Conservation (phyloP, 2,888 invertebrate genomes). For the Monopis laevigella region DNA sequence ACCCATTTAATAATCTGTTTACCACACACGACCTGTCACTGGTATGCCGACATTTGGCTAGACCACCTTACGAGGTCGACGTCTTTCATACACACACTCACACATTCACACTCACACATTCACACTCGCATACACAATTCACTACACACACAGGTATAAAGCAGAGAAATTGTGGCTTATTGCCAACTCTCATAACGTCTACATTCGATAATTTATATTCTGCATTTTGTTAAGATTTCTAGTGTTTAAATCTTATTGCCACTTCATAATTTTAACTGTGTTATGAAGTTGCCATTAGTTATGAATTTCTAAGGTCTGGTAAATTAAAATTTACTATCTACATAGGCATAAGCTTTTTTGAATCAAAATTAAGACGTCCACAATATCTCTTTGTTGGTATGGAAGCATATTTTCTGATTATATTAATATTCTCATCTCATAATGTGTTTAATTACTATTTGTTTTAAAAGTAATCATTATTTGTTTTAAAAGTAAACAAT, state of each 20-base stretch:
- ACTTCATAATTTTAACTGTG: background rate
- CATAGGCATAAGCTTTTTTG: too few relatives aligned
- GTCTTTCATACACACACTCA: conserved; percentile 30
- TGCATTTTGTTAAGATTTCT: conserved; percentile 2
- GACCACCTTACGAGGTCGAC: conserved; percentile 56
- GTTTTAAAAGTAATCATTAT: too few relatives aligned
- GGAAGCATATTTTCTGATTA: too few relatives aligned
- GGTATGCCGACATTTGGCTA: conserved; percentile 47
- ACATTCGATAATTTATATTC: conserved; percentile 8
- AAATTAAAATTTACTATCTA: too few relatives aligned
- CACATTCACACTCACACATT: conserved; percentile 27
- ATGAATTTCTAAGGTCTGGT: too few relatives aligned
- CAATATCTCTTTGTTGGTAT: too few relatives aligned
- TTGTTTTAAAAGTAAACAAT: too few relatives aligned
- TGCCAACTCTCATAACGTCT: conserved; percentile 6
- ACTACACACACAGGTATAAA: background rate
- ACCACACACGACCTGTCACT: conserved; percentile 6
- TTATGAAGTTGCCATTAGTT: too few relatives aligned
- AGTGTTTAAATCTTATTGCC: conserved; percentile 1
- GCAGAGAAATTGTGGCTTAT: conserved; percentile 5
- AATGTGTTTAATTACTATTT: too few relatives aligned
- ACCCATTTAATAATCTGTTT: background rate
- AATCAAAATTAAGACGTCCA: too few relatives aligned
- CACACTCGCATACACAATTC: conserved; percentile 31
- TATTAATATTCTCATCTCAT: too few relatives aligned